Conservation (phyloP, 1,140 invertebrate genomes). For the Xylocopa sonorina region DNA sequence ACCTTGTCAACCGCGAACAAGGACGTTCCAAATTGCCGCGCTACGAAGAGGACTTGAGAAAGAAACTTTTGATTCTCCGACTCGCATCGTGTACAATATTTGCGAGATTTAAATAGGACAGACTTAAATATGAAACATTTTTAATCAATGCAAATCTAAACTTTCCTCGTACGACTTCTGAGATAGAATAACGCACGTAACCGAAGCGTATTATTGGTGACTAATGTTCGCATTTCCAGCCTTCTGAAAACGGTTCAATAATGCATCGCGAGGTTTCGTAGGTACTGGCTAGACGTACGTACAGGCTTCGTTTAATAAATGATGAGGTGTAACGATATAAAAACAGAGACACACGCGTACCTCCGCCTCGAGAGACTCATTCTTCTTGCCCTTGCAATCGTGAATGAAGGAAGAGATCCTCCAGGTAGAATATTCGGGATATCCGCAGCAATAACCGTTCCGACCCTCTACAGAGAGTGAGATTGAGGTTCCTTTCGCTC, state of each 20-base stretch:
- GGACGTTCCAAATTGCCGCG: constrained; percentile 23
- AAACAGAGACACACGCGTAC: constrained; percentile 41
- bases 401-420: constrained; percentile 51
- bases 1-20: constrained; percentile 18
- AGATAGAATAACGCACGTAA: neutral
- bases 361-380: constrained; percentile 46
- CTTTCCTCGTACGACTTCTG: neutral
- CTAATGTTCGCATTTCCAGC: constrained; percentile 3
- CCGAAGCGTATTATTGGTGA: neutral
- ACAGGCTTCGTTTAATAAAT: constrained; percentile 33
- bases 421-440: constrained; percentile 56
- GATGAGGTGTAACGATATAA: constrained; percentile 48
- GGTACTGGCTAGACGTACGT: neutral
- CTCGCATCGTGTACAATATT: neutral
- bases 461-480: constrained; percentile 58
- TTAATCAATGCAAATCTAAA: too few species aligned
- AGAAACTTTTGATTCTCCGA: too few species aligned
- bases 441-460: constrained; percentile 62
- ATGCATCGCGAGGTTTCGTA: constrained; percentile 4
- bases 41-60: too few species aligned
- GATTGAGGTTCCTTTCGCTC: constrained; percentile 60
- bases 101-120: neutral
- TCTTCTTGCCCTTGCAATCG: constrained; percentile 38
- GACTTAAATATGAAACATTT: neutral
- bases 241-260: neutral